A percentile compares a stretch with the other conserved stretches of the same genome.
Evolutionary conservation across 2,888 invertebrate genomes (phyloP).

Genomic region (Elegia similella): DNA sequence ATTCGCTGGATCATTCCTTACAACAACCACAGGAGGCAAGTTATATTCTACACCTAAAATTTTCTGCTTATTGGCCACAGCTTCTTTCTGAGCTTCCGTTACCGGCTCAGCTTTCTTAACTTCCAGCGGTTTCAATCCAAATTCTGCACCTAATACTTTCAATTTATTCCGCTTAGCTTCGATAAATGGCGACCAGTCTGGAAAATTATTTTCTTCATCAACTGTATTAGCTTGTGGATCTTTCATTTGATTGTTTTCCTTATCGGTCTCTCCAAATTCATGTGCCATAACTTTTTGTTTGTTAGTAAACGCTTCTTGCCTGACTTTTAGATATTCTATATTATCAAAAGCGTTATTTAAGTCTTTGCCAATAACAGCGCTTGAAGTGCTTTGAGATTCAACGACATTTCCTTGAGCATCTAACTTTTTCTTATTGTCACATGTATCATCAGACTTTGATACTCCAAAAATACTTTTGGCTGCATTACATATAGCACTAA

Average conservation of each 20-base stretch:
- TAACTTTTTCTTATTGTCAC: constrained; percentile 57
- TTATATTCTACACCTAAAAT: constrained; percentile 83
- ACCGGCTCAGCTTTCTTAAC: constrained; percentile 38
- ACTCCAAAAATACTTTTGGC: constrained; percentile 62
- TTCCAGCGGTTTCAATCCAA: constrained; percentile 34
- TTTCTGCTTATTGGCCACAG: constrained; percentile 82
- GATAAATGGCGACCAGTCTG: constrained; percentile 44
- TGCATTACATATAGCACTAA: constrained; percentile 60
- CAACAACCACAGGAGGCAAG: constrained; percentile 44
- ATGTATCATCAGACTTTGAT: constrained; percentile 42
- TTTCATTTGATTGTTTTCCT: constrained; percentile 52
- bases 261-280: constrained; percentile 65
- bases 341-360: constrained; percentile 52
- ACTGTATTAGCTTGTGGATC: constrained; percentile 36
- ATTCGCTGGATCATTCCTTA: constrained; percentile 52
- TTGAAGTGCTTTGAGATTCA: constrained; percentile 46
- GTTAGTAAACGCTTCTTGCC: constrained; percentile 68
- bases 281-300: constrained; percentile 77
- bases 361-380: constrained; percentile 56
- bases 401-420: constrained; percentile 66
- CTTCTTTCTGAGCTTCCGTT: constrained; percentile 80
- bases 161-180: constrained; percentile 63
- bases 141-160: constrained; percentile 60
- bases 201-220: constrained; percentile 58
- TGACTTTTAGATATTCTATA: constrained; percentile 55